Base-by-base conservation (phyloP, 1,140 invertebrate species). In the Battus philenor region DNA sequence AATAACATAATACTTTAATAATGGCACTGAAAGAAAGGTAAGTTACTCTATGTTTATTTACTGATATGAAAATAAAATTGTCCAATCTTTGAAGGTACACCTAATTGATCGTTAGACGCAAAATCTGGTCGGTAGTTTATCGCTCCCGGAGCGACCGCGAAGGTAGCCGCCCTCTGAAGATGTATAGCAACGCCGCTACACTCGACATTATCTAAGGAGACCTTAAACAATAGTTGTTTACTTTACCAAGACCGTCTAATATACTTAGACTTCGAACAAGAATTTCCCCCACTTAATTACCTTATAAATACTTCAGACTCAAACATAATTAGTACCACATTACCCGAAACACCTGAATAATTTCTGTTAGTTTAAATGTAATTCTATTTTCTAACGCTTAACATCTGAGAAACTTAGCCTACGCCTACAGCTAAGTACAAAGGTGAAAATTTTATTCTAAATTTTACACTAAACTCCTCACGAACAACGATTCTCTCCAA, bases 1-100 rank as follows among this genome's bases (percentile, higher is more conserved):
- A 73, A 78, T 80, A 78, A 80, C 67, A 69, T 74, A 82, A 79
- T 76, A 76, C 72, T 82, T 74, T 56, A 59, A 75, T 60, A 77
- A 79, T 79, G 76, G 74, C 77, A 82, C 77, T 70, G 69, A 79
- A 73, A 47, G 72, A 75, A 78, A 73, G 54, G 55, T 64, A 70
- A 68, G 50, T 62, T 41, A 64, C 44, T 59, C 50, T 48, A 63
- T 57, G 62, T 33, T 53, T n/a, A 59, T 53, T 59, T 54, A 68
- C 55, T 69, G 59, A 59, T 56, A 54, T 54, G 59, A 73, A 75
- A 68, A 54, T 27, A 67, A 66, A 63, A 56, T 45, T 41, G 51
- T 56, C 43, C 50, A 54, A 51, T 47, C 49, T 46, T 47, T 49
- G 36, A 49, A 53, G 44, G 63, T 52, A 54, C 59, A 34, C 48